phyloP scores from a whole-genome alignment of 2,797 vertebrate species.

The Mionectes olivaceus region DNA sequence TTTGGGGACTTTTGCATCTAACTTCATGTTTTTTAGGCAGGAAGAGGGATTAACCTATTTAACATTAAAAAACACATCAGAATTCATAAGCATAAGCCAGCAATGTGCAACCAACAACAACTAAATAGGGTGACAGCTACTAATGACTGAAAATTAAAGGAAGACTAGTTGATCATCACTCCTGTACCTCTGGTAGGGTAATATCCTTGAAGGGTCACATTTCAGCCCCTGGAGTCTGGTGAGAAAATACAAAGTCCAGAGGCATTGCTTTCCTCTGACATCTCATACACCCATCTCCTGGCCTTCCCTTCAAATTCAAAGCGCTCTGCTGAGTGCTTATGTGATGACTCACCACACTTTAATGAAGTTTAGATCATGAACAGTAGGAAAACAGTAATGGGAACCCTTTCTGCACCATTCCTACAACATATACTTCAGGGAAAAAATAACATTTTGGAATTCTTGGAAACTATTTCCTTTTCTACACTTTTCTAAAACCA shows the following conservation, averaged over 20 bases:
- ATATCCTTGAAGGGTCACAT: background rate
- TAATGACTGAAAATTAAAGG: background rate
- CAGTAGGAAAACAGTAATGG: background rate
- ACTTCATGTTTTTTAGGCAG: slow-evolving; percentile 29
- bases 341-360: background rate
- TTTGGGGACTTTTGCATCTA: slow-evolving; percentile 47
- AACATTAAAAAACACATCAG: slow-evolving; percentile 2
- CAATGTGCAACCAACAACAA: background rate
- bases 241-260: background rate
- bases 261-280: background rate
- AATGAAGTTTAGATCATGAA: background rate
- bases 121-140: background rate
- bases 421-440: background rate
- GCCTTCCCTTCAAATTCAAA: background rate
- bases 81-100: background rate
- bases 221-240: fast-evolving
- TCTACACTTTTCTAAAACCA: background rate
- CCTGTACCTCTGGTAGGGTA: background rate
- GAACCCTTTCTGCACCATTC: background rate
- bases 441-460: too few relatives aligned
- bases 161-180: background rate
- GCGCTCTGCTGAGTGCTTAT: background rate
- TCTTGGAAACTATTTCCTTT: background rate
- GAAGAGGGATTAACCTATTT: slow-evolving; percentile 52
- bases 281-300: background rate